Base-by-base conservation (phyloP, 2,888 invertebrate species). In the Chymomyza procnemis region DNA sequence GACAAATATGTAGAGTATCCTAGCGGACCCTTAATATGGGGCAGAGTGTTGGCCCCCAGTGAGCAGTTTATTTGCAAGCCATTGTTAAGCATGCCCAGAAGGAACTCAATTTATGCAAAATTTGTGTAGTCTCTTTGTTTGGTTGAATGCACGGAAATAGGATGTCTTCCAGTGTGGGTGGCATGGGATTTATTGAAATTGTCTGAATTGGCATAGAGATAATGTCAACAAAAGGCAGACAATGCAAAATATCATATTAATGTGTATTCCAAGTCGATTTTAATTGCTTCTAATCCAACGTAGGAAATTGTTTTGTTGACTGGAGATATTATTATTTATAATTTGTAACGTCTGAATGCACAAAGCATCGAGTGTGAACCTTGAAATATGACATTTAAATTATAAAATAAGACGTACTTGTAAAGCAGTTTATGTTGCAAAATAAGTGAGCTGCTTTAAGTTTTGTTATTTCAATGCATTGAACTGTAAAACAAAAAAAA, bases 31-130 rank as follows among this genome's bases (percentile, higher is more conserved):
- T 16, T 41, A 41, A 41, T 41, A 30, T n/a, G n/a, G n/a, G n/a
- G n/a, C n/a, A n/a, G 34, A 12, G 34, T 18, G 1, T 50, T 50
- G 50, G 50, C 50, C 64, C 64, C 69, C 6, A 56, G 56, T 46
- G 69, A 50, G 50, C 61, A 65, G 66, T 74, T 63, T 68, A 70
- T 74, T 72, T 61, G 68, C 52, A 59, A 64, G 64, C 34, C 67
- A 64, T 47, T 56, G 22, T 46, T 41, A 66, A 50, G 46, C 48
- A 22, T 48, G 14, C 26, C 22, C 9, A 12, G n/a, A 9, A 41
- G 34, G 34, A 41, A 12, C 34, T 41, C 34, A 50, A 50, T 50
- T 50, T 50, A 19, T 50, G 50, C 16, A 19, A 18, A 18, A 50
- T 50, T n/a, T 50, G 18, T 18, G 2, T 50, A 18, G 16, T 50